Conservation (phyloP, 2,888 invertebrate genomes). For the Thera obeliscata region DNA sequence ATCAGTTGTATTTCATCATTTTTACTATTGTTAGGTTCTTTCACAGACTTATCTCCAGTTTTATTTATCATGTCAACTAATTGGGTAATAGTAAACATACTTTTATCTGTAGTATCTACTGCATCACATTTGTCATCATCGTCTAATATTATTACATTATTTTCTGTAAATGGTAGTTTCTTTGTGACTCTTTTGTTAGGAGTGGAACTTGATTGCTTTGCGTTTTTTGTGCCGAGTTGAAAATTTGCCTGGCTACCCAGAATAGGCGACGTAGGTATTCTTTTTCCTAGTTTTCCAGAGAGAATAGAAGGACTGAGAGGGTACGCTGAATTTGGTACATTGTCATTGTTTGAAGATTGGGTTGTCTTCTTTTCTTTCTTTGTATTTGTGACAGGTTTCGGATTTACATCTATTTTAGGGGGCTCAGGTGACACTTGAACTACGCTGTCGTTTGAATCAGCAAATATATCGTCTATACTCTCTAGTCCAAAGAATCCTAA, state of each 20-base stretch:
- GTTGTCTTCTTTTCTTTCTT: not conserved
- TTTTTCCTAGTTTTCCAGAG: conserved; percentile 55
- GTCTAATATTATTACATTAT: conserved; percentile 34
- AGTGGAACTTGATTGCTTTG: conserved; percentile 50
- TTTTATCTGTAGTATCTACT: conserved; percentile 60
- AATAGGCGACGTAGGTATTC: conserved; percentile 65
- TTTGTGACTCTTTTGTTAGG: conserved; percentile 51
- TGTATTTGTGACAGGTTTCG: conserved; percentile 3
- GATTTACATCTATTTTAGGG: conserved; percentile 33
- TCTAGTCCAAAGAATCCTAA: conserved; percentile 74
- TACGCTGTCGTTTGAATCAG: conserved; percentile 60
- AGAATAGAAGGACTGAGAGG: conserved; percentile 72
- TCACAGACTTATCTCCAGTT: conserved; percentile 46
- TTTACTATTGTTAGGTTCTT: conserved; percentile 6
- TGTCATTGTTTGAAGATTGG: conserved; percentile 26
- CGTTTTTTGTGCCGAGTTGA: conserved; percentile 57
- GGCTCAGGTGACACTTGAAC: conserved; percentile 40
- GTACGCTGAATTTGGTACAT: conserved; percentile 35
- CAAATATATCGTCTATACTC: conserved; percentile 79
- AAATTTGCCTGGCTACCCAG: conserved; percentile 64
- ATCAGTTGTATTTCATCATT: conserved; percentile 10
- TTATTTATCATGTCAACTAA: conserved; percentile 75
- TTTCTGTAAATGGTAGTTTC: conserved; percentile 46
- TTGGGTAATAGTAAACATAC: conserved; percentile 77
- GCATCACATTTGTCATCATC: conserved; percentile 39